phyloP scores from a whole-genome alignment of 2,113 vertebrate genomes.

The zebrafish (Danio rerio) region GRCz12tu NC_133184.1:34065501-34066000 shows the following conservation, averaged over 20 bases:
- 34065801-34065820: neutral
- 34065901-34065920: neutral
- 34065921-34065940: constrained; percentile 2
- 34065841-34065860: neutral
- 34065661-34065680: neutral
- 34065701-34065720: constrained; percentile 67
- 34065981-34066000: too few species aligned
- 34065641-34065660: neutral
- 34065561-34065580: neutral
- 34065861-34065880: neutral
- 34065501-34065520: neutral
- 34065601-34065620: neutral
- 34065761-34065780: neutral
- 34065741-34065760: constrained; percentile 29
- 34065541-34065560: neutral
- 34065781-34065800: neutral
- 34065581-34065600: neutral
- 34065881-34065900: neutral
- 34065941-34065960: neutral
- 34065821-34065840: neutral
- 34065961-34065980: too few species aligned
- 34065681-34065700: constrained; percentile 24
- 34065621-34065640: neutral
- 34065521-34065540: neutral
- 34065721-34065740: constrained; percentile 54